These are phyloP conservation scores for Lucinisca nassula DNA, from an alignment of 2,888 invertebrate genomes.

Conservation along the genomic window DNA sequence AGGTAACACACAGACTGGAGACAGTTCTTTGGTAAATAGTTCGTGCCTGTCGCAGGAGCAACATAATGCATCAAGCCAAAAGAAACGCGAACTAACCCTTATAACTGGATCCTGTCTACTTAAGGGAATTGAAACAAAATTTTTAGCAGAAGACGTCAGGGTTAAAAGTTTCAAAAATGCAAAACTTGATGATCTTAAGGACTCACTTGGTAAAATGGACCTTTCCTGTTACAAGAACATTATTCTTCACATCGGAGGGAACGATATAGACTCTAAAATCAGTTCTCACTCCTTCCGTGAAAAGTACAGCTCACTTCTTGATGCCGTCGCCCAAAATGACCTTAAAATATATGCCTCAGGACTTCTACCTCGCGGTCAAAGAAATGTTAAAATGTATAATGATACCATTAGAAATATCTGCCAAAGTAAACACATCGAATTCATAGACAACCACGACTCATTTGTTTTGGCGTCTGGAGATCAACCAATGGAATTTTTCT, in stretches of 20 bases:
- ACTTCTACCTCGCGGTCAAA: background rate
- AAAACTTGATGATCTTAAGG: background rate
- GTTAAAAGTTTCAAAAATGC: background rate
- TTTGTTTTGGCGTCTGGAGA: no score
- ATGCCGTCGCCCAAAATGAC: background rate
- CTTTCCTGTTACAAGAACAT: background rate
- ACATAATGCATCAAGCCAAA: background rate
- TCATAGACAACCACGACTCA: background rate
- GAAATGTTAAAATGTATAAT: background rate
- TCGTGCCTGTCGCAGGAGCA: background rate
- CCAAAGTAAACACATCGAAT: background rate
- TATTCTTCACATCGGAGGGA: background rate
- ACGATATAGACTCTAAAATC: background rate
- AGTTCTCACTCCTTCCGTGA: background rate
- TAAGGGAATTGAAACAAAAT: background rate
- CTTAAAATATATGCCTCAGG: background rate
- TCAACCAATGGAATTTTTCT: background rate
- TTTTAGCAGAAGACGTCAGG: background rate
- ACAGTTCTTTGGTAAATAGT: background rate
- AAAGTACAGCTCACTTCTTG: background rate
- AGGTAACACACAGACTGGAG: background rate
- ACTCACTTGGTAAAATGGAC: background rate
- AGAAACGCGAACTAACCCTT: background rate
- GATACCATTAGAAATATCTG: background rate
- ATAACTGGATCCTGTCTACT: background rate